Evolutionary conservation across 1,140 invertebrate species (phyloP), one percentile per base, ranked within the genome.

Genomic region (Leptinotarsa texana): DNA sequence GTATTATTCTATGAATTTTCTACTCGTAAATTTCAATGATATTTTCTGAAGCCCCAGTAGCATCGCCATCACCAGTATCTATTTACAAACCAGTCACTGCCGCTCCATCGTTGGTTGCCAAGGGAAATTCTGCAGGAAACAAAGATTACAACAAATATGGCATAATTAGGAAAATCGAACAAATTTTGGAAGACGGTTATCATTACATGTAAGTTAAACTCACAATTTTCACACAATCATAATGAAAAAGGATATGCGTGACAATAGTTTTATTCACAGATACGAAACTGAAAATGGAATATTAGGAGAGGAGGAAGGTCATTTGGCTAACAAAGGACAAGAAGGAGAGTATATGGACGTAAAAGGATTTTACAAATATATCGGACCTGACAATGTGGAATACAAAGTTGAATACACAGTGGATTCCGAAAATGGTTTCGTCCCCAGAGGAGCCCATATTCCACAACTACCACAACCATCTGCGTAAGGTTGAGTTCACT

Each of bases 221-320:
- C 15, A 8, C 51, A 57, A n/a, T 57, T 57, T 57, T 0, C 13
- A 57, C 51, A 57, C 5, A n/a, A 57, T 57, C n/a, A 57, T 57
- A 15, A 57, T 57, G 0, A 5, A 57, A 57, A 17, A 57, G 27
- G 11, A 42, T 42, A 42, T 42, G 8, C 11, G 2, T 42, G 33
- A 42, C 33, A 42, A 2, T 42, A 11, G 1, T 42, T 3, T 42
- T 42, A 8, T 70, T 61, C 24, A 13, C 49, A 70, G 69, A n/a
- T 70, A 49, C 27, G 69, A 70, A 70, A 70, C 69, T 4, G 69
- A 48, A 61, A 70, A 70, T 51, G 48, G 51, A 57, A 70, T 70
- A 57, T 13, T 57, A 17, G 47, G n/a, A 18, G 69, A 70, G 47
- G 69, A 70, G 24, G 47, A 70, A 70, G 69, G 69, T 13, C 47